Base-by-base conservation (phyloP, 2,797 vertebrate genomes). In the Tapera naevia region DNA sequence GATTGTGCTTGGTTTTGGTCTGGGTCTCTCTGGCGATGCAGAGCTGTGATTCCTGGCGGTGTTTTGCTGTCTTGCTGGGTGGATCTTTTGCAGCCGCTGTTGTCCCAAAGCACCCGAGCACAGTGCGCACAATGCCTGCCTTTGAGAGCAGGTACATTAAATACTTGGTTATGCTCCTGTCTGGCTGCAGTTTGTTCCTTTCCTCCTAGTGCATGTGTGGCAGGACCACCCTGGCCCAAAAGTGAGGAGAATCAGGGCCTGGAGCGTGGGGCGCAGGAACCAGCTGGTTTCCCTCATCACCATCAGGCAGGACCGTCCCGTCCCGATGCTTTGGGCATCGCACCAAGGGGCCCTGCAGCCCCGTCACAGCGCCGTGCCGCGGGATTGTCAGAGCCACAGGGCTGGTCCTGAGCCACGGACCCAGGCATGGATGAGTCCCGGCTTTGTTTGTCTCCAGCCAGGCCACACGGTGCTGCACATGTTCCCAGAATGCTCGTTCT, bases 131-230 rank as follows among this genome's bases (percentile, higher is more conserved):
- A 60, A 50, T 88, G 56, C 83, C 82, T 79, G 5, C 87, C 62
- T 94, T 76, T 61, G 88, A 32, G 27, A 50, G 41, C 74, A 64
- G 39, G 50, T 78, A 46, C 78, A 94, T 92, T 96, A 95, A 96
- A 94, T 72, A 71, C 70, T 93, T 78, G 54, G 28, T 88, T 91
- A 84, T 3, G 67, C n/a, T 43, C 1, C 0, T 67, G 28, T 51
- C 53, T 81, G 80, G 46, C 43, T 88, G 45, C 57, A 25, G 27
- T 30, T 80, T 18, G 15, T 83, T 85, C 30, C 50, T 90, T 62
- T 56, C 17, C 17, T 73, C 54, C 50, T 23, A 0, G 2, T 17
- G 15, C 2, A 0, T 35, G 0, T 5, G 7, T 8, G 2, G 0
- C 21, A 9, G 56, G 41, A 22, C 13, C 1, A 13, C 37, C 3